These are phyloP conservation scores for Heteromormyrus szaboi DNA, from an alignment of 2,797 vertebrate species.

Conservation along the genomic window DNA sequence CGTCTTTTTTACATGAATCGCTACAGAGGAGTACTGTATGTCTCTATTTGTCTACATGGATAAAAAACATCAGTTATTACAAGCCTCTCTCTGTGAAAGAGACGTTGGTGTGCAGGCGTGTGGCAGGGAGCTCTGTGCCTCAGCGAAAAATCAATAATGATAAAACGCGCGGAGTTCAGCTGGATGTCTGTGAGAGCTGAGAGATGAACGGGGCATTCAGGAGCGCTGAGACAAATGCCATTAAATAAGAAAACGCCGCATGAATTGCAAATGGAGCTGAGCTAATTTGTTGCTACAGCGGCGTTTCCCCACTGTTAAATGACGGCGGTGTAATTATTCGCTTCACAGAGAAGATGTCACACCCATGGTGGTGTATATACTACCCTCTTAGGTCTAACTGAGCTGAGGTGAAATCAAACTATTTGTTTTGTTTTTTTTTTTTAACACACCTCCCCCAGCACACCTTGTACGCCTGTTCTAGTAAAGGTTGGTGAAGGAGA, in stretches of 20 bases:
- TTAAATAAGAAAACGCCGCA: conserved; percentile 76
- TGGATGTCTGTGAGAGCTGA: conserved; percentile 52
- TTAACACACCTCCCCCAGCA: not conserved
- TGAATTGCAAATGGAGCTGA: conserved; percentile 76
- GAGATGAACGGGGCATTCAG: conserved; percentile 69
- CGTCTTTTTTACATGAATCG: not conserved
- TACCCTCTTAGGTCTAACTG: conserved; percentile 62
- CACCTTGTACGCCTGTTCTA: not conserved
- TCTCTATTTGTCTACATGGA: not conserved
- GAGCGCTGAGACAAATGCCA: conserved; percentile 77
- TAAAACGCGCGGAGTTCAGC: conserved; percentile 50
- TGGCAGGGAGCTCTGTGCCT: not conserved
- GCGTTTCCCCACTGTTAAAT: conserved; percentile 79
- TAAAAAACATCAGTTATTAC: not conserved
- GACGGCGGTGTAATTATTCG: conserved; percentile 79
- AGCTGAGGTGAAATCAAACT: conserved; percentile 66
- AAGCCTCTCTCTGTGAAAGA: not conserved
- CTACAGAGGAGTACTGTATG: not conserved
- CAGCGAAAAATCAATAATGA: conserved; percentile 13
- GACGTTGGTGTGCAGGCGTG: not conserved
- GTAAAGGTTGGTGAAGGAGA: not conserved
- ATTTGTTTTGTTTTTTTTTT: not conserved
- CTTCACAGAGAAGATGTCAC: conserved; percentile 77
- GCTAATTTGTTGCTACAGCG: conserved; percentile 77
- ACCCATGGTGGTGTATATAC: conserved; percentile 68